These are phyloP conservation scores for Horisme vitalbata DNA, from an alignment of 2,888 invertebrate species.

Conservation along the genomic window DNA sequence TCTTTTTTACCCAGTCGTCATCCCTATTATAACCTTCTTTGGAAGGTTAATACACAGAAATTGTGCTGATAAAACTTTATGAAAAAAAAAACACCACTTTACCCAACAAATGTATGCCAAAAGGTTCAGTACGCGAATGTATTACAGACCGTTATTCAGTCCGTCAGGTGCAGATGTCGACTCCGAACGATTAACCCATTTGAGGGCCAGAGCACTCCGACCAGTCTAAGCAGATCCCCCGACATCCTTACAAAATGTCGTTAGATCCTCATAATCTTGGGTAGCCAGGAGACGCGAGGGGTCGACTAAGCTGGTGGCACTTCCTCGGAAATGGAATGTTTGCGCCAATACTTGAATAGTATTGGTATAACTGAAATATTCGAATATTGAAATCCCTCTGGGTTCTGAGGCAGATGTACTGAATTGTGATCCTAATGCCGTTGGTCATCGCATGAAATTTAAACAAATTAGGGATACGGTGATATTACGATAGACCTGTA, in stretches of 20 bases:
- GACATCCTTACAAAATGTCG: constrained; percentile 39
- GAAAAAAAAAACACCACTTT: constrained; percentile 20
- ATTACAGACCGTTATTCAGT: constrained; percentile 70
- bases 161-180: constrained; percentile 77
- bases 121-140: constrained; percentile 52
- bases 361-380: constrained; percentile 61
- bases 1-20: neutral
- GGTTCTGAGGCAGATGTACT: constrained; percentile 30
- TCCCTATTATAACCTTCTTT: constrained; percentile 1
- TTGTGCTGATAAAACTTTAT: constrained; percentile 12
- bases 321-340: constrained; percentile 62
- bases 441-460: constrained; percentile 7
- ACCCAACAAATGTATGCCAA: constrained; percentile 32
- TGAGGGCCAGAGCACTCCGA: constrained; percentile 51
- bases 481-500: too few species aligned
- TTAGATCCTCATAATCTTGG: constrained; percentile 17
- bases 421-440: constrained; percentile 26
- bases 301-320: constrained; percentile 42
- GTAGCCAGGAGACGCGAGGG: constrained; percentile 33
- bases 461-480: constrained; percentile 5
- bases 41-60: constrained; percentile 19
- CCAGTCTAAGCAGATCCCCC: constrained; percentile 46
- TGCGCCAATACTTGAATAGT: constrained; percentile 67
- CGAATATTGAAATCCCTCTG: constrained; percentile 54
- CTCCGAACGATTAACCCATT: constrained; percentile 78